These are phyloP conservation scores for Balaenoptera acutorostrata DNA, from an alignment of 2,113 vertebrate species.

Conservation along the genomic window DNA sequence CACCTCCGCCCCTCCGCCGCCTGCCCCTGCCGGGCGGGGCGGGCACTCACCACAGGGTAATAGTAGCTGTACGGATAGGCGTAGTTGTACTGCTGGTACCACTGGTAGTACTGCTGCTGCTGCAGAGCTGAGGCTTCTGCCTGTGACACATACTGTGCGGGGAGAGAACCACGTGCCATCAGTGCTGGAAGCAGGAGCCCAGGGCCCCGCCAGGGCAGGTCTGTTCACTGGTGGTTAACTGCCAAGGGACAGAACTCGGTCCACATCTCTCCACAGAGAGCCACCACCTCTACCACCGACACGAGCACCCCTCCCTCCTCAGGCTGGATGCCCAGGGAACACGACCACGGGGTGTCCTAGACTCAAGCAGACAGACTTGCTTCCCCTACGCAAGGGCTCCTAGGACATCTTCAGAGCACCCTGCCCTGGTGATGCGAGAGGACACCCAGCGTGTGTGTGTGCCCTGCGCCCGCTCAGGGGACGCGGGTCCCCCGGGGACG, in stretches of 20 bases:
- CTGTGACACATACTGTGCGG: slow-evolving; percentile 81
- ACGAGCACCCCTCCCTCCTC: background rate
- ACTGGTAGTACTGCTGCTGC: slow-evolving; percentile 90
- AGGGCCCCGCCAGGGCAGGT: fast-evolving
- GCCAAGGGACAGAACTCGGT: background rate
- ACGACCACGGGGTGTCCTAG: background rate
- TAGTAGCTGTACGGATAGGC: slow-evolving; percentile 89
- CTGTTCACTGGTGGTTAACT: fast-evolving
- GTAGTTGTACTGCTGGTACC: slow-evolving; percentile 90
- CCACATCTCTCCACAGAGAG: background rate
- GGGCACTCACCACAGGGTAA: slow-evolving; percentile 85
- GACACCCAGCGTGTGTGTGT: too few relatives aligned
- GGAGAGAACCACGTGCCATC: fast-evolving
- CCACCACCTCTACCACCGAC: background rate
- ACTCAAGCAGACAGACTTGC: background rate
- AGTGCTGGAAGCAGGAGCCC: background rate
- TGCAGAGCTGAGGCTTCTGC: slow-evolving; percentile 83
- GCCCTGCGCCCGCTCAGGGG: fast-evolving
- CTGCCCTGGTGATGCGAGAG: fast-evolving
- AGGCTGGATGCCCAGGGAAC: background rate
- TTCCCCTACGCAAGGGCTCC: fast-evolving
- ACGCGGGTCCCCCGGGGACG: fast-evolving
- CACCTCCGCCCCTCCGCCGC: fast-evolving
- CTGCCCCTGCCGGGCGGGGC: fast-evolving
- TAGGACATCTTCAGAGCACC: fast-evolving